These are phyloP conservation scores for Noturus placidus DNA, from an alignment of 2,113 vertebrate genomes.

Conservation along the genomic window DNA sequence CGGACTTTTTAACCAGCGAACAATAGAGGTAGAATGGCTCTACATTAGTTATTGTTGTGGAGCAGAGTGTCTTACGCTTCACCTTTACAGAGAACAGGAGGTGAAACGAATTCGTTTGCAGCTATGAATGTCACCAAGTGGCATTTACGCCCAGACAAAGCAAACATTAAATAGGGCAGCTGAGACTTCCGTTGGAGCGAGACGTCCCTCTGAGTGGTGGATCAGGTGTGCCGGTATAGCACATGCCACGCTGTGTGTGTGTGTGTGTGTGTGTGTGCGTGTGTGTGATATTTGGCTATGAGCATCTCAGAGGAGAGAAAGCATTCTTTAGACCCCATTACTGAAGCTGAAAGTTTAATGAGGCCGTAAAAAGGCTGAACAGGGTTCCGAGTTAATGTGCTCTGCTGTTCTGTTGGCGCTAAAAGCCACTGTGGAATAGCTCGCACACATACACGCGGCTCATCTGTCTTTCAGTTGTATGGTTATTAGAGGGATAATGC, in stretches of 20 bases:
- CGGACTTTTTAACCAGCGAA: not conserved
- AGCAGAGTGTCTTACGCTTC: not conserved
- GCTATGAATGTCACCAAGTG: slow-evolving; percentile 26
- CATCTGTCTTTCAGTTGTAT: slow-evolving; percentile 14
- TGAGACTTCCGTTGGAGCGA: not conserved
- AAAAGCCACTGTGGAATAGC: not conserved
- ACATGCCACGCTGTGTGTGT: not conserved
- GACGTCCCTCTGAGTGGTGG: not conserved
- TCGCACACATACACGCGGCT: not conserved
- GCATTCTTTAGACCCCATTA: slow-evolving; percentile 43
- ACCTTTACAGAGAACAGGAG: slow-evolving; percentile 1
- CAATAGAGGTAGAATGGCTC: not conserved
- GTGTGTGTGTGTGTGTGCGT: not conserved
- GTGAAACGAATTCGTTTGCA: not conserved
- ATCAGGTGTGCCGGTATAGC: slow-evolving; percentile 14
- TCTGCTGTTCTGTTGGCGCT: slow-evolving; percentile 34
- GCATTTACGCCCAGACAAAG: not conserved
- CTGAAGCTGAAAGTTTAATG: slow-evolving; percentile 51
- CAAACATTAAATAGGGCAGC: slow-evolving; percentile 32
- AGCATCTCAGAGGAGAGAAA: slow-evolving; percentile 1
- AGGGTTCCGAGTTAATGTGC: slow-evolving; percentile 42
- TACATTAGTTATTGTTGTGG: not conserved
- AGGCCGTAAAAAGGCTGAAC: slow-evolving; percentile 47
- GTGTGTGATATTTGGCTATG: not conserved
- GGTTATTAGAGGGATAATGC: slow-evolving; percentile 48